Conservation (phyloP, 2,888 invertebrate species). For the Desoria tigrina region DNA sequence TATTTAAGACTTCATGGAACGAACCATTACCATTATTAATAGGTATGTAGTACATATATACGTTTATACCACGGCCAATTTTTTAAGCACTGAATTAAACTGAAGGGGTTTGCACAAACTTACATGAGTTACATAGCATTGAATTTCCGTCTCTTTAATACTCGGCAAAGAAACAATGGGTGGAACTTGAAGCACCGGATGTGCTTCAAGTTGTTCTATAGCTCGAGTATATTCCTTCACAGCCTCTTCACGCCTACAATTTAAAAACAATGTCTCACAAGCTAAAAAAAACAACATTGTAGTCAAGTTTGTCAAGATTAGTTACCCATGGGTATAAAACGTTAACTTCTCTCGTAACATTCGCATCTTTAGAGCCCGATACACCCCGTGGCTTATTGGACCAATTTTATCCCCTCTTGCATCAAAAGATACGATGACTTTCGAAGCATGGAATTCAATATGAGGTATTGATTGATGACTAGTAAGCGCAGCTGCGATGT, state of each 20-base stretch:
- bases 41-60: no score
- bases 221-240: conserved; percentile 55
- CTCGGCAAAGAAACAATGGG: conserved; percentile 59
- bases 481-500: conserved; percentile 29
- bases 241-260: conserved; percentile 42
- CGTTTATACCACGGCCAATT: no score
- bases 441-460: conserved; percentile 43
- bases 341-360: conserved; percentile 62
- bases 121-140: conserved; percentile 64
- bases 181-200: conserved; percentile 59
- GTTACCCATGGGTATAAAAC: conserved; percentile 62
- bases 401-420: conserved; percentile 42
- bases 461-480: conserved; percentile 31
- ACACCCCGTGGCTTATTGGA: conserved; percentile 59
- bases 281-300: neutral
- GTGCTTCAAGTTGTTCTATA: conserved; percentile 53
- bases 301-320: neutral
- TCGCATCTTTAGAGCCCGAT: conserved; percentile 71
- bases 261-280: neutral
- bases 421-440: conserved; percentile 48
- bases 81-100: no score
- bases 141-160: conserved; percentile 64
- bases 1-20: no score
- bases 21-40: no score
- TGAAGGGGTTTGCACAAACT: conserved; percentile 47